Base-by-base conservation (phyloP, 2,888 invertebrate species). In the Homarus gammarus region DNA sequence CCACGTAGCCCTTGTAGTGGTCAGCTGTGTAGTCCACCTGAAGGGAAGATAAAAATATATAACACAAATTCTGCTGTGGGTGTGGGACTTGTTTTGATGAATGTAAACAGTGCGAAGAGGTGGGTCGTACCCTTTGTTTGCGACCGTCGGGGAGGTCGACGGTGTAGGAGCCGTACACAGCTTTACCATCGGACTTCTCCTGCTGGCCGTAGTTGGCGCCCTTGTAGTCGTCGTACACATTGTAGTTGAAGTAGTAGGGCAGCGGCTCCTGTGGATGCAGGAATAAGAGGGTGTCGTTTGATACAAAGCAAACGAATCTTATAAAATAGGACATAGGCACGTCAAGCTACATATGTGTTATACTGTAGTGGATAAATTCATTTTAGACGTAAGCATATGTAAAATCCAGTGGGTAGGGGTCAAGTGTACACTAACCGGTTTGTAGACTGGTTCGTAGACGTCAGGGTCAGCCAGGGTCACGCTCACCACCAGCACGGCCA, bases 91-190 rank as follows among this genome's bases (percentile, higher is more conserved):
- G 5, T 0, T 18, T n/a, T 64, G 64, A 27, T 27, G 64, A 64
- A 12, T 64, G 64, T 64, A 27, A n/a, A 27, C 5, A n/a, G n/a
- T n/a, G 64, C 3, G 2, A 56, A 8, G 64, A 8, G 38, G 44
- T 12, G 6, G 38, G 97, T 93, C 83, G 83, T 85, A 85, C 85
- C 33, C 51, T 40, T 77, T 91, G 91, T 68, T 87, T 90, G 49
- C 91, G 87, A 33, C 91, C 91, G 73, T 91, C 91, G 44, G 91
- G 91, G n/a, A 91, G 85, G 61, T 81, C 78, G 44, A 90, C 88
- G 49, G 77, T 61, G 90, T 91, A 91, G 85, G 90, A 90, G 5
- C 91, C 91, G 27, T 85, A 40, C 27, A 84, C 78, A n/a, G 70
- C 31, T 73, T 91, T 84, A 72, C 87, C 90, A 83, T 91, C 90